Conservation (phyloP, 2,113 vertebrate genomes). For the Mola mola region DNA sequence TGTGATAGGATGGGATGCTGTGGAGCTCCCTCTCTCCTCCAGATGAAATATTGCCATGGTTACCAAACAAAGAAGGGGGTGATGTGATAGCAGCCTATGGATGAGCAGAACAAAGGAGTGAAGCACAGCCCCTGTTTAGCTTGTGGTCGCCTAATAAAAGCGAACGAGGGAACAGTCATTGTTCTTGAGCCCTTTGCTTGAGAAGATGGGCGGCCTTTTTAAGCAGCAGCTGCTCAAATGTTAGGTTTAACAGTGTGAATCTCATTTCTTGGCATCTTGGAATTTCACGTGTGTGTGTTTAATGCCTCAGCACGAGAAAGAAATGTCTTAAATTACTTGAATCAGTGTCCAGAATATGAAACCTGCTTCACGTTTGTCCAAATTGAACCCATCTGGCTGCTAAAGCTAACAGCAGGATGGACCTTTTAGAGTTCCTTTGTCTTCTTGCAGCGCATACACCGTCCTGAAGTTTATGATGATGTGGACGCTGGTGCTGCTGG, state of each 20-base stretch:
- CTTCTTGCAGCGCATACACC: constrained; percentile 79
- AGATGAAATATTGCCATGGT: constrained; percentile 84
- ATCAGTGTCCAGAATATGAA: no score
- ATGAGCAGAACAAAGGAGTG: constrained; percentile 80
- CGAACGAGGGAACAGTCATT: constrained; percentile 46
- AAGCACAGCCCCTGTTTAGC: constrained; percentile 58
- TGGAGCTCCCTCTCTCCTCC: constrained; percentile 65
- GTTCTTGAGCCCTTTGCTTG: constrained; percentile 21
- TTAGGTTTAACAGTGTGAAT: constrained; percentile 6
- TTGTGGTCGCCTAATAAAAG: constrained; percentile 35
- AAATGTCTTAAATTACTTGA: no score
- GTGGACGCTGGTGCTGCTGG: constrained; percentile 85
- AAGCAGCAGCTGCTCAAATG: constrained; percentile 51
- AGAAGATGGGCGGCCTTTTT: constrained; percentile 23
- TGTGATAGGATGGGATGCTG: constrained; percentile 45
- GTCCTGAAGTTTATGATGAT: constrained; percentile 84
- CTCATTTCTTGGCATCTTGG: neutral
- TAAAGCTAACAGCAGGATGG: neutral
- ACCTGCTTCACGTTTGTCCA: neutral
- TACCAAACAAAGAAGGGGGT: constrained; percentile 84
- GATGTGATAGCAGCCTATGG: constrained; percentile 73
- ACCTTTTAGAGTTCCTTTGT: neutral
- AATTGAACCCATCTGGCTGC: neutral
- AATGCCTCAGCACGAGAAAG: neutral
- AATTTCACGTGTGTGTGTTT: constrained; percentile 17